Evolutionary conservation across 2,888 invertebrate species (phyloP), one percentile per base, ranked within the genome.

Genomic region (Caenorhabditis zanzibari): DNA sequence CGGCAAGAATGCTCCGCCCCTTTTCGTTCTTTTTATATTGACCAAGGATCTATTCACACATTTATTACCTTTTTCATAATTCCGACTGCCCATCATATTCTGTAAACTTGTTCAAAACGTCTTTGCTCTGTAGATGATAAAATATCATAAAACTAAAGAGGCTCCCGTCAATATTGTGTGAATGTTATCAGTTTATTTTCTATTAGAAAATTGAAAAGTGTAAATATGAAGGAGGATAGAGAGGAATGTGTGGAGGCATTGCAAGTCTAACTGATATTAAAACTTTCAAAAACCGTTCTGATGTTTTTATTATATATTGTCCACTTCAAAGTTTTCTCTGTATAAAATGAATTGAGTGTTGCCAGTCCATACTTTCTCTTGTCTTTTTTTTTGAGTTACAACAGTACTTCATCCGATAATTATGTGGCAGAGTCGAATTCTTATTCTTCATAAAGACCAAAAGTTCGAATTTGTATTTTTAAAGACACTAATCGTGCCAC

Each of bases 151-250:
- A 63, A 47, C 47, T 12, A 28, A 7, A 5, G 22, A 35, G 32
- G 32, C 52, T 52, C 26, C 24, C 22, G 10, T 35, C 66, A 32
- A 44, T 35, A 66, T 49, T 32, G 49, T 32, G 49, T 0, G 5
- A 54, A 12, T 52, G 32, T 52, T 66, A 66, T 66, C 66, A 66
- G 66, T 66, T 28, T 32, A 2, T 26, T 47, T 35, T 22, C 10
- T 49, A 52, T 35, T 64, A 16, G 41, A 52, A 61, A 35, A 12
- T 28, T 16, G 54, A 32, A 54, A 54, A 58, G 32, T 52, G 66
- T 52, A 49, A 66, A 66, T 66, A 52, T n/a, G 28, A 52, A 66
- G 7, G 52, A 44, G 2, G 12, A 2, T 10, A 38, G 10, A 12
- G 38, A 38, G 38, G 38, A 38, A 38, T 38, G 41, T 38, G 41